phyloP scores from a whole-genome alignment of 2,797 vertebrate species.

The Esox masquinongy region DNA sequence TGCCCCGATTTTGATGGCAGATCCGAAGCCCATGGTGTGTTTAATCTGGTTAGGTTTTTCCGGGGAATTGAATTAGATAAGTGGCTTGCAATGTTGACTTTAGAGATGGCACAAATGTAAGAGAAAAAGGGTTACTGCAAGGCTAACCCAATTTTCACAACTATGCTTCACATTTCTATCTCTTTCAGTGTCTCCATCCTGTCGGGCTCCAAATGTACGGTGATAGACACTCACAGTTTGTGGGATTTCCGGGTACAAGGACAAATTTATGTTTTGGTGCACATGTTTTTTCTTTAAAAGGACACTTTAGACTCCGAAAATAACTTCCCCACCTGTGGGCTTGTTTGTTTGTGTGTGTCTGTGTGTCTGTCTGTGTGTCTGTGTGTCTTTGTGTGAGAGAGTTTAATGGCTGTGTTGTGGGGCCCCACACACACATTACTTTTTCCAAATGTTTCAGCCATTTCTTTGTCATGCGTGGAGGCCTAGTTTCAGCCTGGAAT shows the following conservation, averaged over 20 bases:
- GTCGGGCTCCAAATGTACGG: not conserved
- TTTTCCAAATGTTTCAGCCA: not conserved
- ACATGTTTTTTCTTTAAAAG: not conserved
- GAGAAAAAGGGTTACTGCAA: constrained; percentile 16
- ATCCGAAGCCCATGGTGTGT: constrained; percentile 70
- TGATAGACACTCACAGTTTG: constrained; percentile 5
- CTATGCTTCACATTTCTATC: constrained; percentile 17
- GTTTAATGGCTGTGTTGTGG: not conserved
- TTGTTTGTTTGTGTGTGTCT: not conserved
- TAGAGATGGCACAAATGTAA: constrained; percentile 37
- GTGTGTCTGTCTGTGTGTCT: not conserved
- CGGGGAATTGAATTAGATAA: constrained; percentile 69
- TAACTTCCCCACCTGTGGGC: too few relatives aligned
- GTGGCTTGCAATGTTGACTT: constrained; percentile 53
- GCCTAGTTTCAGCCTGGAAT: too few relatives aligned
- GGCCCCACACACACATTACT: not conserved
- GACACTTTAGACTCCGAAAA: constrained; percentile 10
- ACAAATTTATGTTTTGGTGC: not conserved
- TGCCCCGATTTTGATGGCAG: constrained; percentile 57
- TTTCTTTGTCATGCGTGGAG: not conserved
- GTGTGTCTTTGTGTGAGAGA: not conserved
- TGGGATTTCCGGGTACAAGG: constrained; percentile 20
- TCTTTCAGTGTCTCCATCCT: not conserved
- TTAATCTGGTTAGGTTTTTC: constrained; percentile 64
- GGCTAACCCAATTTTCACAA: constrained; percentile 30